These are phyloP conservation scores for Phyllotis vaccarum DNA, from an alignment of 2,797 vertebrate genomes.

Conservation along the genomic window DNA sequence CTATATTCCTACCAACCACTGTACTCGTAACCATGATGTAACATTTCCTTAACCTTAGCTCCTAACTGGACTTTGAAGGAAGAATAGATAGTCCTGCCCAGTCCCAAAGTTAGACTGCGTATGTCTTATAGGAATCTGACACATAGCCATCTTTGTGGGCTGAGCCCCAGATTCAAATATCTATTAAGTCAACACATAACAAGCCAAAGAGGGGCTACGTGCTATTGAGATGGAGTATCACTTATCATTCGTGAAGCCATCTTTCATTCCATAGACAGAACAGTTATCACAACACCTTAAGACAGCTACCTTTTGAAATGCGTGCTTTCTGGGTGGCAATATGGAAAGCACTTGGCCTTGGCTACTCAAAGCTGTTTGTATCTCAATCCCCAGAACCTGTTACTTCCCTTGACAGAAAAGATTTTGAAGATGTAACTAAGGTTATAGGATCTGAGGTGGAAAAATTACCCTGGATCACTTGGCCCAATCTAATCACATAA, in stretches of 20 bases:
- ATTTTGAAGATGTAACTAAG: slow-evolving; percentile 49
- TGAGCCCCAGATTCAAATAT: neutral
- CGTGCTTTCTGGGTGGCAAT: neutral
- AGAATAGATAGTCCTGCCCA: neutral
- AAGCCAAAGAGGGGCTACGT: neutral
- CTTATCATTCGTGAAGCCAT: neutral
- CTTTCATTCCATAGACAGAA: slow-evolving; percentile 53
- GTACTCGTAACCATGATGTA: slow-evolving; percentile 2
- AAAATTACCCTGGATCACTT: slow-evolving; percentile 46
- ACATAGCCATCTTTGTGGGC: neutral
- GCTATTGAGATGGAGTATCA: neutral
- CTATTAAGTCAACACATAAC: slow-evolving; percentile 11
- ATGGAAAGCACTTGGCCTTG: slow-evolving; percentile 14
- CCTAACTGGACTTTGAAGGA: slow-evolving; percentile 13
- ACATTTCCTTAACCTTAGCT: slow-evolving; percentile 39
- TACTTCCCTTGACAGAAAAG: slow-evolving; percentile 5
- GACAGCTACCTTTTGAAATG: slow-evolving; percentile 49
- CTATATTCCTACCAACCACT: slow-evolving; percentile 24
- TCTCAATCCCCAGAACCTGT: slow-evolving; percentile 29
- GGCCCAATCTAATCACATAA: slow-evolving; percentile 23
- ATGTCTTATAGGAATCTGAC: slow-evolving; percentile 13
- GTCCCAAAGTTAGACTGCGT: neutral
- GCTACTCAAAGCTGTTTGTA: neutral
- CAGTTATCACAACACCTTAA: slow-evolving; percentile 21
- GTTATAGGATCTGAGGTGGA: slow-evolving; percentile 17